Percentiles rank a stretch among this genome's conserved stretches.
Evolutionary conservation across 2,797 vertebrate genomes (phyloP).

Genomic region (Coluber constrictor): DNA sequence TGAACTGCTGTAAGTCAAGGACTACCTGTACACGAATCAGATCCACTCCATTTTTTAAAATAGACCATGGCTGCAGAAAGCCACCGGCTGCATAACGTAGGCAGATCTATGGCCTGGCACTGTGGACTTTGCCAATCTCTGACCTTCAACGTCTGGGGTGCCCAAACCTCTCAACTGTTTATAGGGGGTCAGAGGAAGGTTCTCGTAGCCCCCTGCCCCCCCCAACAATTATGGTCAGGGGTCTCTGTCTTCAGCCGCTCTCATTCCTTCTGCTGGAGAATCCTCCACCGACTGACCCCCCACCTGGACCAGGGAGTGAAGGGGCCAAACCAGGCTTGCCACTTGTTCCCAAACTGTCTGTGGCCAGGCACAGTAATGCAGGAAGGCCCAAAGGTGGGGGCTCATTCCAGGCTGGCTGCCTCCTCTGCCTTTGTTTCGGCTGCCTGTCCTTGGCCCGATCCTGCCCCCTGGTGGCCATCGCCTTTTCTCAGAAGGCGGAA

Average conservation of each 20-base stretch:
- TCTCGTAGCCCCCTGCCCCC: not conserved
- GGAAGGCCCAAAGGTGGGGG: not conserved
- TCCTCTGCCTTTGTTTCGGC: too few species aligned
- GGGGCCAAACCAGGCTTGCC: not conserved
- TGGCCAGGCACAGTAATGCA: not conserved
- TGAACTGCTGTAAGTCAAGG: not conserved
- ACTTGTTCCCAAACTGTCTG: not conserved
- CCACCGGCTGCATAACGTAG: not conserved
- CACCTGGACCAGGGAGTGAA: not conserved
- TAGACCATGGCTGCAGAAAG: not conserved
- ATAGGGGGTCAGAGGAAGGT: not conserved
- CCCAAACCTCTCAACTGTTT: not conserved
- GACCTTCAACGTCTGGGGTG: not conserved
- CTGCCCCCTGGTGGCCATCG: slow-evolving; percentile 8
- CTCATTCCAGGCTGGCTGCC: not conserved
- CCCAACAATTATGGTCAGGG: not conserved
- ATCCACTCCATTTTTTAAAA: not conserved
- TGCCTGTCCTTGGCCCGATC: not conserved
- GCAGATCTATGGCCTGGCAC: not conserved
- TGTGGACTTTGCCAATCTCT: not conserved
- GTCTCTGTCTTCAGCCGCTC: not conserved
- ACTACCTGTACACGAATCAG: not conserved
- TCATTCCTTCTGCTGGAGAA: not conserved
- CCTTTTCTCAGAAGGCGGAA: not conserved
- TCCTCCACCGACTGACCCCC: too few species aligned